These are phyloP conservation scores for Symphodus melops DNA, from an alignment of 2,113 vertebrate genomes.

Conservation along the genomic window DNA sequence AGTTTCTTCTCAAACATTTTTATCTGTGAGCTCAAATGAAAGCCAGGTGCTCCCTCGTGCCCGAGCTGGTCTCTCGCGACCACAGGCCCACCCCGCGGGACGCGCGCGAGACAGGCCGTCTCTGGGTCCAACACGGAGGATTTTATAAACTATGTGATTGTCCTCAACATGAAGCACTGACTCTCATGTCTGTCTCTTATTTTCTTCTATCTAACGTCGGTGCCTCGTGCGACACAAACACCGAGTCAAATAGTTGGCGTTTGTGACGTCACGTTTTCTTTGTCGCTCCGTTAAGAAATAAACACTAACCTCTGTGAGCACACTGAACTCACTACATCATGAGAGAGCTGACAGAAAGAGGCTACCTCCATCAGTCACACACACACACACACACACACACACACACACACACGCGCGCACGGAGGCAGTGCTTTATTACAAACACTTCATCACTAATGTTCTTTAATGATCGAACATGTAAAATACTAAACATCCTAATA, in stretches of 20 bases:
- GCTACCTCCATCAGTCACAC: slow-evolving; percentile 66
- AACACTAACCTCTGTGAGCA: too few species aligned
- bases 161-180: slow-evolving; percentile 1
- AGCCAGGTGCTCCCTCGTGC: slow-evolving; percentile 69
- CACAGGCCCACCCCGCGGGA: slow-evolving; percentile 64
- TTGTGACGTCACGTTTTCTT: background rate
- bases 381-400: slow-evolving; percentile 7
- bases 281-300: background rate
- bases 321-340: slow-evolving; percentile 57
- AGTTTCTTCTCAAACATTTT: slow-evolving; percentile 41
- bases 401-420: slow-evolving; percentile 25
- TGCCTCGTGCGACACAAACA: too few species aligned
- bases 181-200: too few species aligned
- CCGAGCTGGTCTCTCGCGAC: slow-evolving; percentile 52
- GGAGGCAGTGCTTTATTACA: slow-evolving; percentile 23
- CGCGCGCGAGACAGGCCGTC: slow-evolving; percentile 62
- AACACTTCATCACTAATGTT: background rate
- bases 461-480: background rate
- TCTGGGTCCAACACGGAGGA: slow-evolving; percentile 27
- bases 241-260: too few species aligned
- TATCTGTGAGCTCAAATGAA: slow-evolving; percentile 68
- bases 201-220: too few species aligned
- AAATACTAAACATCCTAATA: background rate
- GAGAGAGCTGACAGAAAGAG: slow-evolving; percentile 60
- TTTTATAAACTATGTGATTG: background rate